Evolutionary conservation across 2,113 vertebrate species (phyloP).

Genomic region (Chamaea fasciata): DNA sequence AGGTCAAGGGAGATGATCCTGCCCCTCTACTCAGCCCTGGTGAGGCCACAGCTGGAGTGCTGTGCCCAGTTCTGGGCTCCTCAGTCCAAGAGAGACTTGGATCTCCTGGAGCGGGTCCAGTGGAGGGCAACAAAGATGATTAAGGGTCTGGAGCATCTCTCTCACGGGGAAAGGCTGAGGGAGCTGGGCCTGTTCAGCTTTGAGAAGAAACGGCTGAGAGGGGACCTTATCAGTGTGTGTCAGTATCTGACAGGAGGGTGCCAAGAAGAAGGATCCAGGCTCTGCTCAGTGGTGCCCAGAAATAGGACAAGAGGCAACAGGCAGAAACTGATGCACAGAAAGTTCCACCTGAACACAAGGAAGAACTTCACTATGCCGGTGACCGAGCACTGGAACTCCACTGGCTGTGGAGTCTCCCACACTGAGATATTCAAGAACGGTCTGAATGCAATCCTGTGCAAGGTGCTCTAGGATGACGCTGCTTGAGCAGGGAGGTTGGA

Average conservation of each 20-base stretch:
- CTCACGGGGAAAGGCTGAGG: fast-evolving
- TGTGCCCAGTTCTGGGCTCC: background rate
- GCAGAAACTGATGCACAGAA: background rate
- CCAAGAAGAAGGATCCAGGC: background rate
- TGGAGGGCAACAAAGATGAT: background rate
- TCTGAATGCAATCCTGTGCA: background rate
- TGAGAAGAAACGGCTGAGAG: background rate
- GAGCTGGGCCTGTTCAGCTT: background rate
- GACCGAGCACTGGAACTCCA: background rate
- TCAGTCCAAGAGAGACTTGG: background rate
- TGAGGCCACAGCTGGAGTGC: background rate
- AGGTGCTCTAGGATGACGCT: background rate
- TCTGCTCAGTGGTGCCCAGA: background rate
- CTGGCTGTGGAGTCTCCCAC: background rate
- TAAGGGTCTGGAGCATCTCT: background rate
- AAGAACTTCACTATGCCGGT: background rate
- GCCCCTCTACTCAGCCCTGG: background rate
- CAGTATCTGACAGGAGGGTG: background rate
- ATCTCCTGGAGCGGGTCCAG: fast-evolving
- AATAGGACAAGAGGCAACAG: background rate
- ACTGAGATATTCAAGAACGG: background rate
- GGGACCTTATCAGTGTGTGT: background rate
- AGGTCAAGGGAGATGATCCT: background rate
- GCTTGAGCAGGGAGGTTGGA: background rate
- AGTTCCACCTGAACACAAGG: background rate